phyloP scores from a whole-genome alignment of 1,140 invertebrate genomes.

The Drosophila prosaltans region DNA sequence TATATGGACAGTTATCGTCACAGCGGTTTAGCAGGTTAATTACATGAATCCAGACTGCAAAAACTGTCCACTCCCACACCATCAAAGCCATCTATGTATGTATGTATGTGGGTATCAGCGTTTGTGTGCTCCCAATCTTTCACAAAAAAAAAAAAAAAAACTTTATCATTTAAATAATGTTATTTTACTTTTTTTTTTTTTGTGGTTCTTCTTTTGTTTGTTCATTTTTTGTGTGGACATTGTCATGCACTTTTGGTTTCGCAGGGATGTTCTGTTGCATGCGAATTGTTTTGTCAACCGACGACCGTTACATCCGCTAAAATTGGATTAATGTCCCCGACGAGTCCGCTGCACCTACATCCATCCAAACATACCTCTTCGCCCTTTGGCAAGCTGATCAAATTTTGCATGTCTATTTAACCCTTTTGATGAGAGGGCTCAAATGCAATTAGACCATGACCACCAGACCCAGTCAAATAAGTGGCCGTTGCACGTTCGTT shows the following conservation, averaged over 20 bases:
- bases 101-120: not conserved
- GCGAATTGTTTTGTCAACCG: conserved; percentile 79
- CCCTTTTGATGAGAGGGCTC: conserved; percentile 51
- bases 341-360: no score
- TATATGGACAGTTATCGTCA: conserved; percentile 51
- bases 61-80: conserved; percentile 4
- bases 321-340: conserved; percentile 74
- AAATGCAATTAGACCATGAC: conserved; percentile 74
- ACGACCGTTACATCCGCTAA: conserved; percentile 80
- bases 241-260: conserved; percentile 49
- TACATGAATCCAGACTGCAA: conserved; percentile 51
- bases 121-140: conserved; percentile 10
- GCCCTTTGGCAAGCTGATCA: conserved; percentile 37
- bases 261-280: conserved; percentile 41
- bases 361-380: not conserved
- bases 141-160: not conserved
- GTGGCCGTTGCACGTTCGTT: not conserved
- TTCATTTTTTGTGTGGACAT: conserved; percentile 17
- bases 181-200: not conserved
- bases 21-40: conserved; percentile 77
- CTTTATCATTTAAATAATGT: conserved; percentile 12
- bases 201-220: conserved; percentile 3
- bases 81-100: not conserved
- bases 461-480: conserved; percentile 31
- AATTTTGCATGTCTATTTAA: conserved; percentile 72